phyloP scores from a whole-genome alignment of 2,113 vertebrate species.

The Centropus bengalensis region DNA sequence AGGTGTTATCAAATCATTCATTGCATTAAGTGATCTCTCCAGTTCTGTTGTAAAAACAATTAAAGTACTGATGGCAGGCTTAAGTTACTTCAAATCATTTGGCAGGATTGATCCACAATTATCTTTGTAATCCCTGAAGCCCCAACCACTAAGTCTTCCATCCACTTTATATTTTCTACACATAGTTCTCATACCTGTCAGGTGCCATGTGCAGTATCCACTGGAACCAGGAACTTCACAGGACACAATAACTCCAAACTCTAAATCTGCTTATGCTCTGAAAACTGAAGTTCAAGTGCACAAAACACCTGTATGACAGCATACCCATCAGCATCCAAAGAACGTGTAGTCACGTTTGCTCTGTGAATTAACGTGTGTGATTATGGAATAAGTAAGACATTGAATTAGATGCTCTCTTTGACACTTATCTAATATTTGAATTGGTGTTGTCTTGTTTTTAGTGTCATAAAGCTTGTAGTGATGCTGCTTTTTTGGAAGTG shows the following conservation, averaged over 20 bases:
- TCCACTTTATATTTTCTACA: constrained; percentile 75
- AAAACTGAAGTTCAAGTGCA: background rate
- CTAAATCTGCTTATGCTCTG: background rate
- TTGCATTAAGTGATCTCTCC: constrained; percentile 75
- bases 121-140: constrained; percentile 80
- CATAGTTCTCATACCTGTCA: constrained; percentile 65
- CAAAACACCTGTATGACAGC: background rate
- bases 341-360: background rate
- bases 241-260: constrained; percentile 40
- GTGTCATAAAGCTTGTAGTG: background rate
- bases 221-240: constrained; percentile 53
- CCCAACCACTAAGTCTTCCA: constrained; percentile 66
- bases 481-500: constrained; percentile 13
- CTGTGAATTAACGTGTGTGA: background rate
- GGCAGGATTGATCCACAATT: constrained; percentile 82
- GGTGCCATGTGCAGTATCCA: constrained; percentile 54
- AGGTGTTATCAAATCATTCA: constrained; percentile 77
- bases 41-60: constrained; percentile 80
- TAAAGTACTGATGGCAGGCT: constrained; percentile 80
- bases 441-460: background rate
- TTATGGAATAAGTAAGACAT: background rate
- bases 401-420: background rate
- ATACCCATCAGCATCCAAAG: background rate
- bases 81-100: constrained; percentile 80
- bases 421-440: background rate